Evolutionary conservation across 2,888 invertebrate genomes (phyloP).

Genomic region (Strigamia maritima): DNA sequence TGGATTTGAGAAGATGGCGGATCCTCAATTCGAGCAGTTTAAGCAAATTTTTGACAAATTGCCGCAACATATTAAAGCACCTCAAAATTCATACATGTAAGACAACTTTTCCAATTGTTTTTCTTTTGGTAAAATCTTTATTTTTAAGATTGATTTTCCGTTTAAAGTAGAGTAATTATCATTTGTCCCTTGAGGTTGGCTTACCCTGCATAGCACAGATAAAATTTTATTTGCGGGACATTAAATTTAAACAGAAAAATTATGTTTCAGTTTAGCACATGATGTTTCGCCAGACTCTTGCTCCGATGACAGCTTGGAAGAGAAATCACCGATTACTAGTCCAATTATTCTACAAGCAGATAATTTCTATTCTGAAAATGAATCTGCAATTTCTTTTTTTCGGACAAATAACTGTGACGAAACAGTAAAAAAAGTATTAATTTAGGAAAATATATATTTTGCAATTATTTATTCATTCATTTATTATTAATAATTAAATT

Average conservation of each 20-base stretch:
- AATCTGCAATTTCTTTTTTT: not conserved
- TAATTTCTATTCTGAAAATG: not conserved
- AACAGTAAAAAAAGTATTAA: not conserved
- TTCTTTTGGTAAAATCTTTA: not conserved
- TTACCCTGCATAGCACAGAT: not conserved
- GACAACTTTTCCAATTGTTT: not conserved
- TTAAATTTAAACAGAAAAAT: not conserved
- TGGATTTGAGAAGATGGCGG: slow-evolving; percentile 66
- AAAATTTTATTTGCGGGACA: not conserved
- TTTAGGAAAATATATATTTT: not conserved
- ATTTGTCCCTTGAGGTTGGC: not conserved
- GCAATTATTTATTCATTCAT: too few relatives aligned
- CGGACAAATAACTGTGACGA: slow-evolving; percentile 10
- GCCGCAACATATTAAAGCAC: slow-evolving; percentile 72
- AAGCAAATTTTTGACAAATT: slow-evolving; percentile 78
- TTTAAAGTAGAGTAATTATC: not conserved
- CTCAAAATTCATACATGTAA: slow-evolving; percentile 86
- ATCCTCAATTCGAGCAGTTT: slow-evolving; percentile 91
- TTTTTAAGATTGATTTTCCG: not conserved
- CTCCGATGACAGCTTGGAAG: not conserved
- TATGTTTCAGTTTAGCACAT: slow-evolving; percentile 16
- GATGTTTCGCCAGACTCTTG: slow-evolving; percentile 5
- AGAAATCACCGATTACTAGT: not conserved
- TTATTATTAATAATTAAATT: too few relatives aligned
- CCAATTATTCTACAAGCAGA: not conserved